Evolutionary conservation across 2,797 vertebrate genomes (phyloP), one percentile per base, ranked within the genome.

Genomic region (Delichon dasypus): DNA sequence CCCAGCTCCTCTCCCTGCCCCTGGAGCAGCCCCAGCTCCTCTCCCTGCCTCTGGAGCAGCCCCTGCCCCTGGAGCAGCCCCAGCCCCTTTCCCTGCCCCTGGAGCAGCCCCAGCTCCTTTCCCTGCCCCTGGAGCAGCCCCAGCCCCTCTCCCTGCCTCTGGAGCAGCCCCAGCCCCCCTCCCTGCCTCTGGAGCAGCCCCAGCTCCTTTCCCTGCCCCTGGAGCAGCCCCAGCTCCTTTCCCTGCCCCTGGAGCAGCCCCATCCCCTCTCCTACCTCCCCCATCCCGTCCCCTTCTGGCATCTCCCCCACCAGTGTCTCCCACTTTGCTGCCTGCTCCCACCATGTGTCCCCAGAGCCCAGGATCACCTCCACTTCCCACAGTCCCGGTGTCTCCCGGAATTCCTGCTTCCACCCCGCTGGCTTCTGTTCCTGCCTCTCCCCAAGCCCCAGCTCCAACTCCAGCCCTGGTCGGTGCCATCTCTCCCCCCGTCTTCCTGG

Each of bases 381-480:
- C 21, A 88, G 98, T 97, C n/a, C 71, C 78, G 0, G 30, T 97
- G 34, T 21, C 91, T 67, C 97, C 98, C 96, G 98, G 98, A 91
- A 97, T 98, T 97, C 96, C 98, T 91, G 97, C 98, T 38, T 17
- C 62, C 2, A 3, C 30, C 34, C 54, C 26, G 0, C 80, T 60
- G 42, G 7, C 45, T 53, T 72, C 66, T n/a, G 42, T 21, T 88
- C 97, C 8, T 95, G 38, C 44, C 96, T 97, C 97, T 90, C 90
- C 98, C 98, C 55, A 88, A 91, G 54, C 93, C 90, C 97, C 66
- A 67, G 60, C 79, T 90, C 81, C 77, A 55, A n/a, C 88, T 9
- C 48, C 20, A 0, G 44, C 71, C 32, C 61, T 77, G 61, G 65
- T 61, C 0, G 2, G 81, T 53, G 82, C 88, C 78, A 73, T 81